Conservation (phyloP, 2,797 vertebrate species). For the Benthosema pterotum region DNA sequence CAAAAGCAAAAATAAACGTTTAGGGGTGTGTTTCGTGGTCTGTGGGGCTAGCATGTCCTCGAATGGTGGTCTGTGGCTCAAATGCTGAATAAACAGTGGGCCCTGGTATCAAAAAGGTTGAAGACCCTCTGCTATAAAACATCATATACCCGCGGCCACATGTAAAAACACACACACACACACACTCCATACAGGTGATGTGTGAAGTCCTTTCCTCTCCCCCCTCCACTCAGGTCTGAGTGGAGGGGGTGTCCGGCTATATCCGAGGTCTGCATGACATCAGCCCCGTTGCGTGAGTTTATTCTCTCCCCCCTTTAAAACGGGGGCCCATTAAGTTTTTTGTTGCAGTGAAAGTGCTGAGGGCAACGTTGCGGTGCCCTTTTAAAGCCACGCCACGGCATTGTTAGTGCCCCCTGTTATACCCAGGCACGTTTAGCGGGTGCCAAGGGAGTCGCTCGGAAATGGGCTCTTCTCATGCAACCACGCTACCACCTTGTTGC, state of each 20-base stretch:
- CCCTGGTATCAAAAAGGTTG: too few species aligned
- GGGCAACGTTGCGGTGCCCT: slow-evolving; percentile 75
- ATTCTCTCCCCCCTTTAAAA: slow-evolving; percentile 69
- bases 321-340: slow-evolving; percentile 81
- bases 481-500: slow-evolving; percentile 52
- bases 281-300: slow-evolving; percentile 71
- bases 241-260: slow-evolving; percentile 56
- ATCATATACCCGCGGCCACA: background rate
- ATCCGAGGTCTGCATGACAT: slow-evolving; percentile 75
- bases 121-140: background rate
- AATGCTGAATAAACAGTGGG: too few species aligned
- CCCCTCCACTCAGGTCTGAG: too few species aligned
- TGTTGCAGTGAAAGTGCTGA: slow-evolving; percentile 77
- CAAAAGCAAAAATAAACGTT: too few species aligned
- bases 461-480: slow-evolving; percentile 86
- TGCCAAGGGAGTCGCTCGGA: slow-evolving; percentile 72
- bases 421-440: slow-evolving; percentile 73
- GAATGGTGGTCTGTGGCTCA: too few species aligned
- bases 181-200: background rate
- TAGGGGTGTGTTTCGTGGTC: too few species aligned
- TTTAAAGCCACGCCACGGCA: slow-evolving; percentile 77
- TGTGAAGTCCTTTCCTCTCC: background rate
- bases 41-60: too few species aligned
- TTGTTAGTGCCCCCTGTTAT: slow-evolving; percentile 73
- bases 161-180: background rate